Evolutionary conservation across 2,888 invertebrate genomes (phyloP), one percentile per base, ranked within the genome.

Genomic region (Drosophila neotestacea): DNA sequence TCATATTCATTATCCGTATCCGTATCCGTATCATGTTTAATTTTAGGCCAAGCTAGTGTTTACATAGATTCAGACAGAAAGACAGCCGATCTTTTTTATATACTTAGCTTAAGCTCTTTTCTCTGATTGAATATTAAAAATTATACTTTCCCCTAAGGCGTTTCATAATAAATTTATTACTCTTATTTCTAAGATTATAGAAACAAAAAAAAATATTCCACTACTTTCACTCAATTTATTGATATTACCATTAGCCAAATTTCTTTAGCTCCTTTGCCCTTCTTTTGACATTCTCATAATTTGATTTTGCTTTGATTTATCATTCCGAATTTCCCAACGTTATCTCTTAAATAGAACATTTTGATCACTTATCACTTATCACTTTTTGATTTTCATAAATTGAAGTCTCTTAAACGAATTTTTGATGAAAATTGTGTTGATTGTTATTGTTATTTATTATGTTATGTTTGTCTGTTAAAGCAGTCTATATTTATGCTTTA

Each of bases 401-500:
- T 13, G 13, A 11, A 38, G 11, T 51, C 27, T 4, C 22, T 32
- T 2, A 2, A 22, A 6, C 4, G 7, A 34, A 22, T 4, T 27
- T 52, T 28, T 13, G 13, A 30, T 30, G 4, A 10, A 52, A 39
- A 16, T 10, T 28, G 16, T 42, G n/a, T 51, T 36, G 54, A 58
- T 22, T 22, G 22, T 22, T 22, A 22, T 22, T 22, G 22, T 22
- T 22, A 22, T 22, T 22, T 22, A 22, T 22, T 22, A 16, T 16
- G 22, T 55, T 46, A 16, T 65, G 38, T 58, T 58, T 59, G 70
- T 63, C 61, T 52, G 65, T 59, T 59, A 60, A 76, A 60, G 39
- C 39, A 10, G 50, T 60, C 13, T 44, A 59, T 66, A 28, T 59
- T 54, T 41, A 42, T 32, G 50, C 39, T 54, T 50, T 66, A 27